Conservation (phyloP, 2,797 vertebrate genomes). For the Sebastes kiyomatsui region DNA sequence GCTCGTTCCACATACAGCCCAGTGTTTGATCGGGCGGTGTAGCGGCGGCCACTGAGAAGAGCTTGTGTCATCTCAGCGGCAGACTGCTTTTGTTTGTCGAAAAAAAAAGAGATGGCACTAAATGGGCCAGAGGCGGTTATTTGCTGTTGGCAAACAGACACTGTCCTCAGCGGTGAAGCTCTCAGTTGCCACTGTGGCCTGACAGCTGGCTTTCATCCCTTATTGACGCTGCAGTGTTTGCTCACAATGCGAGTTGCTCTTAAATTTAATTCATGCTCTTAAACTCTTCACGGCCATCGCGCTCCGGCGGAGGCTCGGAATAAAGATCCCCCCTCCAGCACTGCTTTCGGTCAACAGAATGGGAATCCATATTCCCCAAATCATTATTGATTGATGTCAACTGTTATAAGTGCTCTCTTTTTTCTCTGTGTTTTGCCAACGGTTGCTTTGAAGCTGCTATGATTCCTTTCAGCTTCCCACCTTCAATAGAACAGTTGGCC, state of each 20-base stretch:
- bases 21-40: conserved; percentile 71
- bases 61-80: conserved; percentile 67
- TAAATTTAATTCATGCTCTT: conserved; percentile 59
- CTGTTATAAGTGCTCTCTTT: conserved; percentile 54
- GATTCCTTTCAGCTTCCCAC: conserved; percentile 51
- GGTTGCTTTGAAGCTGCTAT: conserved; percentile 64
- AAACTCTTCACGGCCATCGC: conserved; percentile 14
- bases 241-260: conserved; percentile 56
- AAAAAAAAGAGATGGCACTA: conserved; percentile 67
- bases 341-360: conserved; percentile 41
- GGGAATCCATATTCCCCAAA: conserved; percentile 47
- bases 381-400: conserved; percentile 70
- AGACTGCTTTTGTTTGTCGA: conserved; percentile 76
- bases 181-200: conserved; percentile 56
- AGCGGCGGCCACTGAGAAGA: conserved; percentile 50
- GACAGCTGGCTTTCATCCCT: conserved; percentile 68
- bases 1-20: conserved; percentile 58
- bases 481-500: conserved; percentile 62
- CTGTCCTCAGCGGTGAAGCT: conserved; percentile 60
- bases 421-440: conserved; percentile 45
- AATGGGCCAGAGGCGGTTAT: conserved; percentile 75
- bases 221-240: conserved; percentile 32
- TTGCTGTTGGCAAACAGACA: conserved; percentile 81
- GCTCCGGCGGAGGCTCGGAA: conserved; percentile 22
- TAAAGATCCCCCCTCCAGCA: conserved; percentile 45